Evolutionary conservation across 2,113 vertebrate species (phyloP).

Genomic region (Morone saxatilis): DNA sequence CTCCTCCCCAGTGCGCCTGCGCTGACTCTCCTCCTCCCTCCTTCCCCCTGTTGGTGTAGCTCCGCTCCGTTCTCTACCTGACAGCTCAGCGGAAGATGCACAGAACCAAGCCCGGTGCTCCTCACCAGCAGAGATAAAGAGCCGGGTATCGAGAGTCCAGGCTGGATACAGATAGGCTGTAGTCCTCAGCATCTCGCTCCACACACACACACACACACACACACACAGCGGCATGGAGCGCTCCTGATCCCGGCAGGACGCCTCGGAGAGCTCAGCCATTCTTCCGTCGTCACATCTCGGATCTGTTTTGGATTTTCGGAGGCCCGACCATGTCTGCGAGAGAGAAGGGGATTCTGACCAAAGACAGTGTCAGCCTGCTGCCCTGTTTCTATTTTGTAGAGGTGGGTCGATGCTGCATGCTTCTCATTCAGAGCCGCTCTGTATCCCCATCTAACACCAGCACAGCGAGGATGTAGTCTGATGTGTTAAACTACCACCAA

Average conservation of each 20-base stretch:
- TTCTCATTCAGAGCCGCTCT: background rate
- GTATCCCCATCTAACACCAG: background rate
- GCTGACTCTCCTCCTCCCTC: conserved; percentile 5
- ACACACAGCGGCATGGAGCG: conserved; percentile 54
- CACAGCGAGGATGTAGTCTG: background rate
- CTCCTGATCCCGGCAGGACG: conserved; percentile 67
- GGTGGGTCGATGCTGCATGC: conserved; percentile 85
- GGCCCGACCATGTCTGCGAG: conserved; percentile 90
- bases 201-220: too few relatives aligned
- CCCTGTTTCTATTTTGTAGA: conserved; percentile 99
- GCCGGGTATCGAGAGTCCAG: background rate
- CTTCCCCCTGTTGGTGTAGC: conserved; percentile 9
- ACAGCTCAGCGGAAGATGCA: conserved; percentile 29
- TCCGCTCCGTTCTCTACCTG: conserved; percentile 41
- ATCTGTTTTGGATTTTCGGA: conserved; percentile 43
- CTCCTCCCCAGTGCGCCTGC: conserved; percentile 67
- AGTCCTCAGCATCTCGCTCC: conserved; percentile 1
- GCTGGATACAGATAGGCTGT: background rate
- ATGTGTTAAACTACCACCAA: background rate
- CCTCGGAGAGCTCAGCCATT: conserved; percentile 29
- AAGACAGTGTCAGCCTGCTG: conserved; percentile 96
- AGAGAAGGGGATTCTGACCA: conserved; percentile 89
- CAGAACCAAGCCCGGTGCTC: conserved; percentile 25
- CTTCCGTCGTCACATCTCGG: conserved; percentile 29
- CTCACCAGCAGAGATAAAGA: background rate